Conservation (phyloP, 2,797 vertebrate species). For the Mycteria americana region DNA sequence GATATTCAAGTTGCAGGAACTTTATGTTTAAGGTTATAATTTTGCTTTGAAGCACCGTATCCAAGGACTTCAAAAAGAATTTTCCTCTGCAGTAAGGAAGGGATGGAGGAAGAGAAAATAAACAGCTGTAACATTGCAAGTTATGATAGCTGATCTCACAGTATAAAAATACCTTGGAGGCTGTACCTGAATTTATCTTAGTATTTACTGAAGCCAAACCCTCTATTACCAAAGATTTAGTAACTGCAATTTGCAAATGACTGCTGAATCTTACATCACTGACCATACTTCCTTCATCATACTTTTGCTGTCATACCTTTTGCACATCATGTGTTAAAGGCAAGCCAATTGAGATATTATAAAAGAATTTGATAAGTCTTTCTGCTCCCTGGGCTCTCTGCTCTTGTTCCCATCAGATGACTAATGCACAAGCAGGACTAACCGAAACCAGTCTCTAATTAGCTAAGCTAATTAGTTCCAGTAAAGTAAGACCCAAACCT, state of each 20-base stretch:
- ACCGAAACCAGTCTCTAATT: background rate
- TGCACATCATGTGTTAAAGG: background rate
- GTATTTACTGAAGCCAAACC: background rate
- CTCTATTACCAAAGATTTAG: background rate
- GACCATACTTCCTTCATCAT: background rate
- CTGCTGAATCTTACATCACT: background rate
- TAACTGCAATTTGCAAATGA: background rate
- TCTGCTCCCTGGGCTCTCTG: background rate
- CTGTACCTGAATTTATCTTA: background rate
- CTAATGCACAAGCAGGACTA: background rate
- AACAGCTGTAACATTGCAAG: background rate
- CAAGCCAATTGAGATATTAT: background rate
- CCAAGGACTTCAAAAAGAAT: slow-evolving; percentile 50
- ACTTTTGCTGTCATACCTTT: background rate
- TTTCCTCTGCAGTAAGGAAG: background rate
- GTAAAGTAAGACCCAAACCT: background rate
- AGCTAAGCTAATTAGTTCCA: background rate
- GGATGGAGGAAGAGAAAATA: background rate
- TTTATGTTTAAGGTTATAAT: slow-evolving; percentile 1
- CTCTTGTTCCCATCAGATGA: background rate
- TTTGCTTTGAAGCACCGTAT: slow-evolving; percentile 35
- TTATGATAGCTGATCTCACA: background rate
- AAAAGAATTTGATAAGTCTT: background rate
- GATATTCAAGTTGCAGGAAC: background rate
- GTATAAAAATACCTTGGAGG: background rate